These are phyloP conservation scores for Caerostris darwini DNA, from an alignment of 1,140 invertebrate species.

Conservation along the genomic window DNA sequence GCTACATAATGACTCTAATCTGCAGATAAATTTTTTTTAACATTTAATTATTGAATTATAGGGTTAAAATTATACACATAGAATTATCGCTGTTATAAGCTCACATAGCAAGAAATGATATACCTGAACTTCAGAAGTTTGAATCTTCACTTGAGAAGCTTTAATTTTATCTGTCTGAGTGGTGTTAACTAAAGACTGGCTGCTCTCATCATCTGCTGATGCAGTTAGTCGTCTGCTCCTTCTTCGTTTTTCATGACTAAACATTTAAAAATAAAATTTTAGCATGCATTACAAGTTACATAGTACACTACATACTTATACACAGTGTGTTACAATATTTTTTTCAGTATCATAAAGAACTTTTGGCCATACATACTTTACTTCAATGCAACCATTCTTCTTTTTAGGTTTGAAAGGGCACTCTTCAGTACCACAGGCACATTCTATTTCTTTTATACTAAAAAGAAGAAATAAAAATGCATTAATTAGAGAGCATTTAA, in stretches of 20 bases:
- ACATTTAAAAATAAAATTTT: background rate
- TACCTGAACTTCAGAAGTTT: slow-evolving; percentile 7
- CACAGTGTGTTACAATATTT: no score
- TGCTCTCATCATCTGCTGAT: slow-evolving; percentile 72
- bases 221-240: background rate
- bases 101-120: background rate
- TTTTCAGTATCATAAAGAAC: background rate
- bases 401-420: slow-evolving; percentile 54
- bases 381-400: slow-evolving; percentile 65
- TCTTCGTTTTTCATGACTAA: slow-evolving; percentile 48
- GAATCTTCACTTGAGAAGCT: background rate
- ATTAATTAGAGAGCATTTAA: background rate
- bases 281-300: no score
- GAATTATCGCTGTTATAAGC: no score
- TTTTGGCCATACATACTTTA: slow-evolving; percentile 12
- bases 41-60: no score
- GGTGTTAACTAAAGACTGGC: slow-evolving; percentile 43
- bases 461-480: background rate
- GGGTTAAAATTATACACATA: no score
- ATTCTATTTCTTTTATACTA: slow-evolving; percentile 74
- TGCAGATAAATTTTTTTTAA: no score
- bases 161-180: slow-evolving; percentile 15
- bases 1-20: no score
- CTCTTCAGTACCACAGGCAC: slow-evolving; percentile 74
- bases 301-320: no score